Base-by-base conservation (phyloP, 2,113 vertebrate species). In the Lamprotornis superbus region DNA sequence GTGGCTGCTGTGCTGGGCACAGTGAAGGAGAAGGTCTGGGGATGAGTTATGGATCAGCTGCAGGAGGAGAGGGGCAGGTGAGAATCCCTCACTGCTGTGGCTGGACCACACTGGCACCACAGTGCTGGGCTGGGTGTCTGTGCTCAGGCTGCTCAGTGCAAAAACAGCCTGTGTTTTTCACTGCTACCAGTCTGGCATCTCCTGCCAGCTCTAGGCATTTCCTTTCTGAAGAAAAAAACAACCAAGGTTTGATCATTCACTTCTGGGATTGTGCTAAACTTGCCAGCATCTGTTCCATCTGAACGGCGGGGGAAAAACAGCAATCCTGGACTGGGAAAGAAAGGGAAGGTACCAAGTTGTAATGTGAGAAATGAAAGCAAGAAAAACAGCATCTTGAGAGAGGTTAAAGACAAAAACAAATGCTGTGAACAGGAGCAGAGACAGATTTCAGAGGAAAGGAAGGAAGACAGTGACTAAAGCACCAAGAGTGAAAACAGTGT, bases 401-500 rank as follows among this genome's bases (percentile, higher is more conserved):
- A 94, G 56, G 56, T 19, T 76, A 70, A 91, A 89, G 89, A 87
- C 73, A 49, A 89, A 95, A 95, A 47, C 83, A 92, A 95, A 79
- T 0, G 42, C 64, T 89, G 94, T 76, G 88, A 94, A 85, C 57
- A 61, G 87, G 69, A 89, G 80, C 83, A 81, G 89, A 89, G 93
- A 87, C 91, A 94, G 91, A 84, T 96, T 94, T 87, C 83, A 92
- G 83, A 87, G 93, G 83, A 92, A 61, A 90, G 68, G 91, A 92
- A 82, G 87, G 87, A 94, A 95, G 93, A 89, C 61, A 60, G 80
- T 89, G 84, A 94, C 94, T 95, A 94, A 93, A 95, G 87, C 87
- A 95, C 17, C 44, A 16, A 47, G 50, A 93, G 78, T 55, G 55
- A 83, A 88, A 90, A 80, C 39, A 79, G 70, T 27, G 40, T 37